Evolutionary conservation across 1,140 invertebrate genomes (phyloP).

Genomic region (Dendroctonus valens): DNA sequence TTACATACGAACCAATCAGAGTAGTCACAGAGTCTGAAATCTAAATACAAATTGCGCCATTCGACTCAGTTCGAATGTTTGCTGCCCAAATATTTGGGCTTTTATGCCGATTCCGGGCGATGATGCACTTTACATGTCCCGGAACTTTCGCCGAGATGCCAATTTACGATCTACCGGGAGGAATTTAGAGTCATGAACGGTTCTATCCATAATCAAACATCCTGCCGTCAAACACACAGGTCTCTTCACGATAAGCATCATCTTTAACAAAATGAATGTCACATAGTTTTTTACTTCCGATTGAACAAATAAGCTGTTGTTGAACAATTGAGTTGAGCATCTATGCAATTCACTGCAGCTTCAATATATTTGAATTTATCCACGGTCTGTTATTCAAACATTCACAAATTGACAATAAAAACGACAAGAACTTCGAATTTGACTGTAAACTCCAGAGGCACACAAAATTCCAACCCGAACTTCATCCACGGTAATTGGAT

Average conservation of each 20-base stretch:
- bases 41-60: conserved; percentile 41
- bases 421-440: conserved; percentile 3
- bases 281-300: neutral
- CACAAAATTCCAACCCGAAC: conserved; percentile 1
- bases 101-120: conserved; percentile 37
- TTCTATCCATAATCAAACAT: neutral
- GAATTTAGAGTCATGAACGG: neutral
- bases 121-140: conserved; percentile 42
- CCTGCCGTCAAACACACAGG: neutral
- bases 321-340: neutral
- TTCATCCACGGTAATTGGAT: conserved; percentile 16
- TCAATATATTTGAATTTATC: neutral
- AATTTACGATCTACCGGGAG: neutral
- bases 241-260: neutral
- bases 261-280: neutral
- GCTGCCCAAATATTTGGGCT: conserved; percentile 42
- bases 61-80: conserved; percentile 32
- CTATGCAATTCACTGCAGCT: neutral
- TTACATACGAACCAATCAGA: neutral
- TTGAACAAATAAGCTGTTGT: neutral
- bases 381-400: neutral
- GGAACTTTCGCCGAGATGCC: conserved; percentile 3
- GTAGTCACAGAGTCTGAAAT: conserved; percentile 20
- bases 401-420: neutral
- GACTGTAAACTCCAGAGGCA: conserved; percentile 2